Base-by-base conservation (phyloP, 1,140 invertebrate species). In the Ylistrum balloti region DNA sequence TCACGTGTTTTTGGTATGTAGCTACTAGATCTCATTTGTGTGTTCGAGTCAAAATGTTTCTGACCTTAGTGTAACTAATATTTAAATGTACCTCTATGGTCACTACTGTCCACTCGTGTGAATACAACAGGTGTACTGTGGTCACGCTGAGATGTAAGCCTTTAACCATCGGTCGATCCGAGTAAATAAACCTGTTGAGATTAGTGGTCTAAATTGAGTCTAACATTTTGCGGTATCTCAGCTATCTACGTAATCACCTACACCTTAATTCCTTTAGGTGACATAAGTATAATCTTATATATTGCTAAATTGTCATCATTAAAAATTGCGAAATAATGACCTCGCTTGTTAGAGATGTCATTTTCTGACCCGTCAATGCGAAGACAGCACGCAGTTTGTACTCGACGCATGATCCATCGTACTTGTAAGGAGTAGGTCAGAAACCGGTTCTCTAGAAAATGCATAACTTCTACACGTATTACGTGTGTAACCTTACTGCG, bases 171-270 rank as follows among this genome's bases (percentile, higher is more conserved):
- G 35, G 35, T 38, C 35, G 5, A 13, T 38, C 56, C 56, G 56
- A 74, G 56, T 74, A 74, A 74, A 74, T 74, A 74, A 13, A 74
- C 56, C 28, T 28, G 56, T n/a, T n/a, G n/a, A 74, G 56, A 74
- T 38, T 74, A 74, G 22, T 2, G 5, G 56, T 74, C 56, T 28
- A 28, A n/a, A 28, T 74, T 74, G 56, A n/a, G 56, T 28, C n/a
- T n/a, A n/a, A n/a, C n/a, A n/a, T n/a, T n/a, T n/a, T 28, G n/a
- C 56, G 56, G 56, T 74, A 74, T 74, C 56, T 74, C 9, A 28
- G 56, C 9, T 74, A 74, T n/a, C 17, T 9, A 17, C n/a, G 5
- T n/a, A 74, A 74, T 74, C n/a, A 74, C 1, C 22, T 11, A 28
- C 22, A 28, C 56, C 56, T 28, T 28, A 0, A 11, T 74, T 5